Conservation (phyloP, 2,888 invertebrate genomes). For the Selenia dentaria region DNA sequence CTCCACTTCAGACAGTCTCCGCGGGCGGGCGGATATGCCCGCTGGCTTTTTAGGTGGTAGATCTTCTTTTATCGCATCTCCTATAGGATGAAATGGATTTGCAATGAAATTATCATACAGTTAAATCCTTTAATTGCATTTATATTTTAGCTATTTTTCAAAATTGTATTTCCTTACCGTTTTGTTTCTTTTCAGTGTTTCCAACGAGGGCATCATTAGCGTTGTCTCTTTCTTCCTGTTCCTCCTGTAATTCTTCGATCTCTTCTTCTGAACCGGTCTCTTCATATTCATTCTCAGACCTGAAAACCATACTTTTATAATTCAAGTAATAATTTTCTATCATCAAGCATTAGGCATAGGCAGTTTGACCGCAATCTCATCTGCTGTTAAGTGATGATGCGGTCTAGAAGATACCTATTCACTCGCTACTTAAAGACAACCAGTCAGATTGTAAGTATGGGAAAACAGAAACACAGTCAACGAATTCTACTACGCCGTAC, state of each 20-base stretch:
- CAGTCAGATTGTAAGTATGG: too few relatives aligned
- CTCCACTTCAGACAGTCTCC: constrained; percentile 93
- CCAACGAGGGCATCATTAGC: constrained; percentile 77
- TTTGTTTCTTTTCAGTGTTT: constrained; percentile 63
- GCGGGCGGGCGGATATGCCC: constrained; percentile 88
- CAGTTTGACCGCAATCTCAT: too few relatives aligned
- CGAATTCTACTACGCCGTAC: too few relatives aligned
- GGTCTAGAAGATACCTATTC: too few relatives aligned
- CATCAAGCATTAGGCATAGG: too few relatives aligned
- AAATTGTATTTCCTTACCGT: too few relatives aligned
- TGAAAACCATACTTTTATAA: constrained; percentile 50
- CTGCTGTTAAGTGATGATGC: too few relatives aligned
- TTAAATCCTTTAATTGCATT: too few relatives aligned
- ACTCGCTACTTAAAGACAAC: too few relatives aligned
- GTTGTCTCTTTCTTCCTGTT: constrained; percentile 85
- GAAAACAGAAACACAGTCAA: too few relatives aligned
- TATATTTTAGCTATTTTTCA: too few relatives aligned
- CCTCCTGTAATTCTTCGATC: constrained; percentile 83
- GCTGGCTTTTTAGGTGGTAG: constrained; percentile 49
- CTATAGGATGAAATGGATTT: constrained; percentile 35
- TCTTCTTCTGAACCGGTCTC: constrained; percentile 90
- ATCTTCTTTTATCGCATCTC: constrained; percentile 69
- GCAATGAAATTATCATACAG: neutral
- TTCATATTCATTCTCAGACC: constrained; percentile 87
- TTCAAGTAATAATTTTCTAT: too few relatives aligned